These are phyloP conservation scores for Drosophila eohydei DNA, from an alignment of 2,888 invertebrate species.

Conservation along the genomic window DNA sequence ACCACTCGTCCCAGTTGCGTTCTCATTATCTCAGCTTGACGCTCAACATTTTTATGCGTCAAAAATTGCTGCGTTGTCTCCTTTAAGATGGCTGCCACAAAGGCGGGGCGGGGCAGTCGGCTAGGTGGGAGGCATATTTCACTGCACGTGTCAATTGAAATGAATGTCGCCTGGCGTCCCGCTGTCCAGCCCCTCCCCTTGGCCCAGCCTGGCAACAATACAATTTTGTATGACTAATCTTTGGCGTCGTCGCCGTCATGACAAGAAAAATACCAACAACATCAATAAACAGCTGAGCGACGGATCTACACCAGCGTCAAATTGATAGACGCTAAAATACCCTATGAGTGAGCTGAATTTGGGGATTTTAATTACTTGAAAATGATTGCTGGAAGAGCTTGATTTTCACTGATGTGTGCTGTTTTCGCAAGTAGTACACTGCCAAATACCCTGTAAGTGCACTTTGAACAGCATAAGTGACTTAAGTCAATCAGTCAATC, in stretches of 20 bases:
- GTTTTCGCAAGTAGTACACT: no score
- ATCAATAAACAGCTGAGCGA: conserved; percentile 19
- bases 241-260: conserved; percentile 61
- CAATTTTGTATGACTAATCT: conserved; percentile 74
- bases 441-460: conserved; percentile 13
- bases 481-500: background rate
- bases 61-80: conserved; percentile 62
- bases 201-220: conserved; percentile 45
- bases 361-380: conserved; percentile 2
- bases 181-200: conserved; percentile 48
- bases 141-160: conserved; percentile 82
- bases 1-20: conserved; percentile 12
- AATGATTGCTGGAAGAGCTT: background rate
- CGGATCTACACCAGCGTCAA: background rate
- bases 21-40: conserved; percentile 69
- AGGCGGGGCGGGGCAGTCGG: conserved; percentile 6
- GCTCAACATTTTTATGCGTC: conserved; percentile 75
- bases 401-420: background rate
- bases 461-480: no score
- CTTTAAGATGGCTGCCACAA: conserved; percentile 22
- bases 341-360: conserved; percentile 1
- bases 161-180: conserved; percentile 78
- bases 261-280: conserved; percentile 52
- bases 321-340: conserved; percentile 22
- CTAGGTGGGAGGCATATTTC: conserved; percentile 49